phyloP scores from a whole-genome alignment of 2,797 vertebrate genomes.

The Menidia menidia region DNA sequence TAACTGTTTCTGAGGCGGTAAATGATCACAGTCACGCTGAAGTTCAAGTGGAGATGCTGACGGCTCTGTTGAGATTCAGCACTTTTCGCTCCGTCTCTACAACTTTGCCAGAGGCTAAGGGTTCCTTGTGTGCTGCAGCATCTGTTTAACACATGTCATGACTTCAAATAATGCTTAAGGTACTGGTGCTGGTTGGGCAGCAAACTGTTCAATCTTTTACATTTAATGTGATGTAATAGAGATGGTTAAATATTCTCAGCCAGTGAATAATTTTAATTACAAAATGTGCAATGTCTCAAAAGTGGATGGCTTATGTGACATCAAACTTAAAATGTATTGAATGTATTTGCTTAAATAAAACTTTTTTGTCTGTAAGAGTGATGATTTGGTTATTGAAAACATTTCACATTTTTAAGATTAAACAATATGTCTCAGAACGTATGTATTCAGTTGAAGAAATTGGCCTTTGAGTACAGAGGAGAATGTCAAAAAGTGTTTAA shows the following conservation, averaged over 20 bases:
- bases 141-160: conserved; percentile 65
- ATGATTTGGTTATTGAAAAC: neutral
- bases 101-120: conserved; percentile 47
- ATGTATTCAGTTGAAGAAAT: neutral
- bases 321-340: no score
- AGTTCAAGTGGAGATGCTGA: conserved; percentile 44
- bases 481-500: neutral
- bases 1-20: conserved; percentile 54
- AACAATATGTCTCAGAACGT: neutral
- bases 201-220: neutral
- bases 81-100: conserved; percentile 40
- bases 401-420: neutral
- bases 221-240: neutral
- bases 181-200: conserved; percentile 11
- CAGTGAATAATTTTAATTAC: neutral
- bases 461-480: neutral
- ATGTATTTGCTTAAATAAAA: no score
- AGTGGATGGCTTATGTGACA: neutral
- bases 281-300: neutral
- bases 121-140: conserved; percentile 44
- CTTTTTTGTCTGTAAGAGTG: neutral
- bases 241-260: neutral
- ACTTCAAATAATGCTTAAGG: conserved; percentile 47
- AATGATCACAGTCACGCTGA: conserved; percentile 45
- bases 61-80: conserved; percentile 49